These are phyloP conservation scores for Nemurella pictetii DNA, from an alignment of 2,888 invertebrate genomes.

Conservation along the genomic window DNA sequence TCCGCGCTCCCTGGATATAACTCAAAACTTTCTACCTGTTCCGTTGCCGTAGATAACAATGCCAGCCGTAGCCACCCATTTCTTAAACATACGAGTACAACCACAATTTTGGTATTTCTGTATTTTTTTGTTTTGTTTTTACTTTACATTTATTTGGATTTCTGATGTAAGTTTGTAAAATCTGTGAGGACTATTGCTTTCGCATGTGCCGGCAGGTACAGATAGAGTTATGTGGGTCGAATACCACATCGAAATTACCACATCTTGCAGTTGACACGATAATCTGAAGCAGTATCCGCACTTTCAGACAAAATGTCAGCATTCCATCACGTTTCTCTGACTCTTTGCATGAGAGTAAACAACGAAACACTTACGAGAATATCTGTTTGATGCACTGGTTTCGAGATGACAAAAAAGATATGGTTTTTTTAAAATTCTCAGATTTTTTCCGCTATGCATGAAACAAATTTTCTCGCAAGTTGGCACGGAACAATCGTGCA, in stretches of 20 bases:
- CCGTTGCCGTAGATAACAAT: neutral
- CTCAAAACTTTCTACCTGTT: neutral
- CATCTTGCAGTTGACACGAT: neutral
- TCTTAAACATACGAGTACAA: too few species aligned
- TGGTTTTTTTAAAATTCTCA: too few species aligned
- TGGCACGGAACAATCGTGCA: neutral
- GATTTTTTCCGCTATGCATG: neutral
- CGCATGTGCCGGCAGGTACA: neutral
- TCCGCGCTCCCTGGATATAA: neutral
- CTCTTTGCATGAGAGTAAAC: neutral
- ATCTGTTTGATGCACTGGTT: neutral
- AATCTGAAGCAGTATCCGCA: conserved; percentile 1
- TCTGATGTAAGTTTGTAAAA: too few species aligned
- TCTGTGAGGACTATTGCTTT: neutral
- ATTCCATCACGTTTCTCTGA: neutral
- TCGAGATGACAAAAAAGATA: neutral
- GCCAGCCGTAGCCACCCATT: neutral
- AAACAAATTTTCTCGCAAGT: neutral
- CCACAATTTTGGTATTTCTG: too few species aligned
- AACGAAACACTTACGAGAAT: neutral
- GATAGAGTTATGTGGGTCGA: neutral
- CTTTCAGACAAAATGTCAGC: neutral
- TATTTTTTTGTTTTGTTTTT: too few species aligned
- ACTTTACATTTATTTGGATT: too few species aligned
- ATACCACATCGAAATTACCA: conserved; percentile 2